These are phyloP conservation scores for Procavia capensis DNA, from an alignment of 2,113 vertebrate genomes.

Conservation along the genomic window DNA sequence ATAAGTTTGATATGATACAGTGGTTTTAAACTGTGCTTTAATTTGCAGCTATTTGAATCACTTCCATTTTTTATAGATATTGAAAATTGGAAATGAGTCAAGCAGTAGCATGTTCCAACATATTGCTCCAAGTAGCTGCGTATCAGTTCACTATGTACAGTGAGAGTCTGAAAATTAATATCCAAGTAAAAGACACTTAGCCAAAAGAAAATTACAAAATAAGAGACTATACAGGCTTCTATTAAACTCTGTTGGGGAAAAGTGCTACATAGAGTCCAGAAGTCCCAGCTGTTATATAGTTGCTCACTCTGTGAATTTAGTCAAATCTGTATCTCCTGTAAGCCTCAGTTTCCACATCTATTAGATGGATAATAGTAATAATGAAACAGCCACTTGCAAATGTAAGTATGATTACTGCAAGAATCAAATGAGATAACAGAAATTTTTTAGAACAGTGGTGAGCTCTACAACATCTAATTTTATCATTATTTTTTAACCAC, in stretches of 20 bases:
- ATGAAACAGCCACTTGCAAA: not conserved
- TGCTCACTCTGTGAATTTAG: not conserved
- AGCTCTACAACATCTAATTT: not conserved
- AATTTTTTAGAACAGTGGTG: not conserved
- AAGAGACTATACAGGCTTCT: not conserved
- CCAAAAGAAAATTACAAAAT: conserved; percentile 44
- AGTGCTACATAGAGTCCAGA: not conserved
- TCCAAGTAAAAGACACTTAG: conserved; percentile 64
- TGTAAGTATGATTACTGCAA: not conserved
- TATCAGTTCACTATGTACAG: conserved; percentile 66
- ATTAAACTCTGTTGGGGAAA: conserved; percentile 39
- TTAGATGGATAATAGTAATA: not conserved
- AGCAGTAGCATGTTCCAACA: conserved; percentile 70
- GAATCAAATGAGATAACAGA: not conserved
- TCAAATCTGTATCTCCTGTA: not conserved
- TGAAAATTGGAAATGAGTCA: conserved; percentile 79
- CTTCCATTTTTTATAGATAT: conserved; percentile 79
- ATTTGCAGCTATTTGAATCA: conserved; percentile 82
- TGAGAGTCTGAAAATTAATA: conserved; percentile 77
- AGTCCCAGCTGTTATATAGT: not conserved
- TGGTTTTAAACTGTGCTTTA: conserved; percentile 78
- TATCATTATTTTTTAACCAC: conserved; percentile 4
- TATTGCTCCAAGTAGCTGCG: conserved; percentile 74
- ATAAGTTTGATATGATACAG: conserved; percentile 71
- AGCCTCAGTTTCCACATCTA: not conserved